Evolutionary conservation across 2,888 invertebrate species (phyloP), one percentile per base, ranked within the genome.

Genomic region (Leucophenga montana): DNA sequence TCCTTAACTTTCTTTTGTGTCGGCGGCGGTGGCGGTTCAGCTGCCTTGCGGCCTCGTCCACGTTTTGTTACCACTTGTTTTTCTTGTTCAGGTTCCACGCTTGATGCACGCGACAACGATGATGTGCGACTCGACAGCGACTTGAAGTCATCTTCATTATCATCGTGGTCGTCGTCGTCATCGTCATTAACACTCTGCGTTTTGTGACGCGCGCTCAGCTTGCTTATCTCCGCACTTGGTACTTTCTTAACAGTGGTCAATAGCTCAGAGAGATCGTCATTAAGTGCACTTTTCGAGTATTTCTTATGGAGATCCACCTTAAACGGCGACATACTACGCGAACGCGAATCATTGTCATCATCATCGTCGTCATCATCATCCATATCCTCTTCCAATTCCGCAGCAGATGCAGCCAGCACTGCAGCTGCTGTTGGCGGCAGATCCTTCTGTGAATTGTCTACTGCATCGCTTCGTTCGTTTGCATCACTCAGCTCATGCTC

Each of bases 241-340:
- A 84, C 83, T 73, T 86, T 87, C 64, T 86, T 86, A 0, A 85
- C 86, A 4, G 85, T 85, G 11, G 85, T 86, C 72, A 86, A 74
- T 71, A 86, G 75, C 73, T 86, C 85, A 68, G 86, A 85, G 64
- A 85, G 82, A 79, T 87, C 87, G 73, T 87, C 86, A 75, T 87
- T 87, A 76, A 87, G 85, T 71, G 88, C 89, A 85, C 88, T 89
- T 87, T 89, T 88, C 71, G 89, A 88, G 82, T 89, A 89, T 85
- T 89, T 89, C 73, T 89, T 88, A 76, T 89, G 89, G 71, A 89
- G 82, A 83, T 89, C 89, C 69, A 88, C 87, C 71, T 88, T 88
- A 67, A 88, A 89, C 0, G 87, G 88, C 0, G 88, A 88, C 80
- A 87, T 84, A 75, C 88, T 88, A 59, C 88, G 85, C 22, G 88